Conservation (phyloP, 2,113 vertebrate genomes). For the Solenodon paradoxus region DNA sequence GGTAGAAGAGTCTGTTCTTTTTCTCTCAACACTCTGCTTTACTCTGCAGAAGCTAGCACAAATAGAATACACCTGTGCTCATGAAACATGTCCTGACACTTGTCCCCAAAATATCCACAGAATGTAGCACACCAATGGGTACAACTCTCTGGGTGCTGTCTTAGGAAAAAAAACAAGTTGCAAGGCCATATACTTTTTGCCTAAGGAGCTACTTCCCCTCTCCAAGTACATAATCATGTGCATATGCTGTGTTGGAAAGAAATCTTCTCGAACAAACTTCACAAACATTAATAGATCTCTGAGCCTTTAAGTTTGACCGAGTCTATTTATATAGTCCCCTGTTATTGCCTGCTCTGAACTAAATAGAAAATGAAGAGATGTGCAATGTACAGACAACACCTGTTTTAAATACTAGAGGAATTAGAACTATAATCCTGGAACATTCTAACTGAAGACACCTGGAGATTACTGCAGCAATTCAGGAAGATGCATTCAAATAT, state of each 20-base stretch:
- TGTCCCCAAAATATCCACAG: slow-evolving; percentile 41
- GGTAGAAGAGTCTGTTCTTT: neutral
- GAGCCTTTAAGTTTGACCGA: neutral
- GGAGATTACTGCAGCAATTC: neutral
- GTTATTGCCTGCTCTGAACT: slow-evolving; percentile 11
- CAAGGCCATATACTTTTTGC: neutral
- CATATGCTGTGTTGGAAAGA: slow-evolving; percentile 42
- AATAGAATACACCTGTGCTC: slow-evolving; percentile 57
- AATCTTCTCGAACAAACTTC: slow-evolving; percentile 10
- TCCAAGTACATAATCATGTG: neutral
- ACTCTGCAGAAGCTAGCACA: neutral
- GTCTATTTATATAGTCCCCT: slow-evolving; percentile 31
- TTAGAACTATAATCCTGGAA: neutral
- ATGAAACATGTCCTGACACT: slow-evolving; percentile 45
- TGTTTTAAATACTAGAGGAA: slow-evolving; percentile 53
- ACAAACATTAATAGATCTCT: slow-evolving; percentile 9
- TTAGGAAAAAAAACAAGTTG: neutral
- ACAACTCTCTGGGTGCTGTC: neutral
- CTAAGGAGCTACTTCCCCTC: neutral
- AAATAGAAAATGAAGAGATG: neutral
- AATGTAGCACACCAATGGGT: neutral
- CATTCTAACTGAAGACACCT: slow-evolving; percentile 18
- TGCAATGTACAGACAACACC: neutral
- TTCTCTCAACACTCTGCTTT: neutral
- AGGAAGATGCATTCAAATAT: neutral